Evolutionary conservation across 2,888 invertebrate genomes (phyloP), one percentile per base, ranked within the genome.

Genomic region (Amiota mariae): DNA sequence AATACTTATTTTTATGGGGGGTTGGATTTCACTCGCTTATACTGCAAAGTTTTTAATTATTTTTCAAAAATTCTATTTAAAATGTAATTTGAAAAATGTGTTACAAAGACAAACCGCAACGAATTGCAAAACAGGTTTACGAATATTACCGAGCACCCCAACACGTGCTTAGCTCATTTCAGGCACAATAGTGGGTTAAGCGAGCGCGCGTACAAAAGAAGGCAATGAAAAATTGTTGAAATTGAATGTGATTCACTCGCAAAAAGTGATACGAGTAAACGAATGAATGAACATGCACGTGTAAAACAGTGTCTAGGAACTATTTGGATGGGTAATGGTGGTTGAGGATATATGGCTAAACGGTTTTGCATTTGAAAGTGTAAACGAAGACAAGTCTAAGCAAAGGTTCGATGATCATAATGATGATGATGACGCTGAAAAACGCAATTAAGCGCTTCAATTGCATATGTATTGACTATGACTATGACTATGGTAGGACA

Each of bases 381-480:
- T 80, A 82, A 84, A 85, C 8, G 36, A 36, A 36, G 36, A 36
- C 54, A 54, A 54, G n/a, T 54, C 83, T 54, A 13, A 54, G 15
- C 54, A 54, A 8, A 54, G 54, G 54, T 54, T 54, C 54, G 15
- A 8, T 18, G 15, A 57, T 13, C 11, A 2, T 61, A n/a, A 13
- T 63, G 46, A 12, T 63, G 46, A 46, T 63, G 63, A 46, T 36
- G 63, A 36, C 46, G 63, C 11, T 63, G 63, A 83, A 85, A 83
- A 83, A 83, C 85, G 86, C 83, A 83, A 83, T 83, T 83, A 83
- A 86, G 85, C 86, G 80, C 80, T 78, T 63, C 64, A 24, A 46
- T 49, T 24, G 36, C 63, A 51, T 81, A 83, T 79, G 73, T 73
- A 79, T 75, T 79, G 85, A 83, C 83, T 85, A 75, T 75, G 76